A percentile compares a stretch with the other conserved stretches of the same genome.
These are phyloP conservation scores for Sarotherodon lohbergeri DNA, from an alignment of 2,113 vertebrate species.

Conservation along the genomic window DNA sequence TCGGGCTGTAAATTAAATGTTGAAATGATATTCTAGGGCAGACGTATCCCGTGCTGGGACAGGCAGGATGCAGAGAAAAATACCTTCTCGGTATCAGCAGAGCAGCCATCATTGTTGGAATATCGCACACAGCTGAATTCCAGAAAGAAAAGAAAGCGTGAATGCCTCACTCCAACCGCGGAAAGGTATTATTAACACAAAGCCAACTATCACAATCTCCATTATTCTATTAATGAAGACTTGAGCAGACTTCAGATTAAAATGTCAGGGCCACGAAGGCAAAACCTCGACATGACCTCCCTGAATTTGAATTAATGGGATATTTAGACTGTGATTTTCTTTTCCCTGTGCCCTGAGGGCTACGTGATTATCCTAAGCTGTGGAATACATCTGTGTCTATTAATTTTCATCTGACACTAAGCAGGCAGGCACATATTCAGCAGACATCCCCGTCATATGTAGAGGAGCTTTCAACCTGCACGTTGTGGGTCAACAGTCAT, in stretches of 20 bases:
- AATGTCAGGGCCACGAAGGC: constrained; percentile 47
- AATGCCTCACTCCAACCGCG: background rate
- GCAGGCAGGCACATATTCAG: constrained; percentile 52
- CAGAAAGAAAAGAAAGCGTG: background rate
- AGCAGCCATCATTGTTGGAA: background rate
- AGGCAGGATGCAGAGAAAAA: background rate
- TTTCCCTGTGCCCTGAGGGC: constrained; percentile 23
- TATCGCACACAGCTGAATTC: background rate
- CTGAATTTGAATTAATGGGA: constrained; percentile 67
- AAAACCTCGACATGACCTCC: constrained; percentile 51
- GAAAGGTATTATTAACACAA: constrained; percentile 8
- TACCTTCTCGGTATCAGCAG: background rate
- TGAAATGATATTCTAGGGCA: background rate
- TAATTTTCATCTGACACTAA: constrained; percentile 62
- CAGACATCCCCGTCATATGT: constrained; percentile 7
- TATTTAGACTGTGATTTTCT: constrained; percentile 59
- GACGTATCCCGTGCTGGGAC: background rate
- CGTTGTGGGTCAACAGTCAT: constrained; percentile 21
- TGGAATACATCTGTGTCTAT: constrained; percentile 59
- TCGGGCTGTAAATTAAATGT: constrained; percentile 5
- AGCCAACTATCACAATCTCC: constrained; percentile 1
- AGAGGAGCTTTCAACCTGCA: constrained; percentile 21
- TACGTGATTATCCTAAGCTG: constrained; percentile 58
- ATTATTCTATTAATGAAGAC: constrained; percentile 46
- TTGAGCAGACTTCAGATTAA: constrained; percentile 49